Evolutionary conservation across 2,113 vertebrate genomes (phyloP), one percentile per base, ranked within the genome.

Genomic region (Lamprologus sp.): DNA sequence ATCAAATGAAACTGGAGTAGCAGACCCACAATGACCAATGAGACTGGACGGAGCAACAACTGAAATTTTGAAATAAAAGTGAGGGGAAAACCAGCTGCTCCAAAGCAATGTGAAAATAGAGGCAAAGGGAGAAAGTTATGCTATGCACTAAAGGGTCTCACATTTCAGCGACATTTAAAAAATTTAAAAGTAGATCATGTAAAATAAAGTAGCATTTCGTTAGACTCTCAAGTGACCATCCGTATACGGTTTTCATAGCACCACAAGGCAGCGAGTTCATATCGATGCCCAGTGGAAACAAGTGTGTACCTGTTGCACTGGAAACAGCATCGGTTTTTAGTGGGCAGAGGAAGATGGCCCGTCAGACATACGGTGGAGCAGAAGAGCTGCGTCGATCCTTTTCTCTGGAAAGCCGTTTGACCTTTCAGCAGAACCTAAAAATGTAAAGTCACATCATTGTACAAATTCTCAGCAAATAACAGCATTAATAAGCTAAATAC

Each of bases 311-410:
- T 99, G 94, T 97, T 97, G 95, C 98, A 99, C 95, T 97, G 98
- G 92, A 96, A 97, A 92, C 98, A 99, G 87, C 92, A 96, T 89
- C 96, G 96, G 55, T 90, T 94, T 92, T 96, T 94, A 79, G 7
- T 94, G 79, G 96, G 95, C 87, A 96, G 93, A 87, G 96, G 96
- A 93, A 97, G 97, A 90, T 98, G 98, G 91, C 98, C 98, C 73
- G 98, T 99, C 92, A 99, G 97, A 95, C 98, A 99, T 91, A 99
- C 95, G 4, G 98, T 99, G 87, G 98, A 99, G 95, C 98, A 99
- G 97, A 99, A 99, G 13, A 99, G 98, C 96, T 99, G 98, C 47
- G 98, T 98, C 2, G 98, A 99, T 47, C 98, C 98, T 96, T 99
- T 99, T 91, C 98, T 97, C 92, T 99, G 98, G 95, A 99, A 99